These are phyloP conservation scores for Stichodactyla helianthus DNA, from an alignment of 64 coral and sea anemone genomes.

Conservation along the genomic window DNA sequence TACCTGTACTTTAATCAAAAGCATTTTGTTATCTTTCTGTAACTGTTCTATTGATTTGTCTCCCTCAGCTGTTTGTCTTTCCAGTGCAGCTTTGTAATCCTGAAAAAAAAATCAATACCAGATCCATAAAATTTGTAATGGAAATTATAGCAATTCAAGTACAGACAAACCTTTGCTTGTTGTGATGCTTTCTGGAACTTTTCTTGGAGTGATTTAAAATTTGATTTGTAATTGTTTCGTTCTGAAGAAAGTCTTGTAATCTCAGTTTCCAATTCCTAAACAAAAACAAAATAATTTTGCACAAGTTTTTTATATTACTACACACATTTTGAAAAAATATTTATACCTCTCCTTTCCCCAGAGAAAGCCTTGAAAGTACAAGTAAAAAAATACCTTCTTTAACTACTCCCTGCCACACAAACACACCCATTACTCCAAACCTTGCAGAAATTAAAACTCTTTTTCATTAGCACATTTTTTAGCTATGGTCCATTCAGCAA, in stretches of 20 bases:
- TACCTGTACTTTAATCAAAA: slow-evolving; percentile 79
- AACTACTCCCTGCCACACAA: no score
- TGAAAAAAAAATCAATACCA: slow-evolving; percentile 1
- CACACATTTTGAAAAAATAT: no score
- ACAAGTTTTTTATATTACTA: no score
- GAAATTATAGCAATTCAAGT: background rate
- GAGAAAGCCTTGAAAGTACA: no score
- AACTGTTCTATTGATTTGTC: slow-evolving; percentile 60
- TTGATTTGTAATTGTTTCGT: slow-evolving; percentile 48
- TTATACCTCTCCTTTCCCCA: no score
- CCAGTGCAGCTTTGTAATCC: slow-evolving; percentile 73
- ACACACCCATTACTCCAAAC: no score
- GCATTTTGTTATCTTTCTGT: slow-evolving; percentile 53
- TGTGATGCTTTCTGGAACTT: slow-evolving; percentile 55
- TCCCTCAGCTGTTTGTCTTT: slow-evolving; percentile 50
- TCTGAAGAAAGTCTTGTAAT: slow-evolving; percentile 57
- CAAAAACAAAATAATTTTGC: background rate
- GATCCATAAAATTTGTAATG: background rate
- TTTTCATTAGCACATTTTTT: no score
- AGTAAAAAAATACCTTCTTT: no score
- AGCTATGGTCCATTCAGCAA: no score
- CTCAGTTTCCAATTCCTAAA: slow-evolving; percentile 66
- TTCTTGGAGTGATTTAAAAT: slow-evolving; percentile 46
- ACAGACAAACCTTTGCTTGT: slow-evolving; percentile 48
- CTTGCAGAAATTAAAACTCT: no score